A percentile compares a stretch with the other conserved stretches of the same genome.
Evolutionary conservation across 2,797 vertebrate species (phyloP).

Genomic region (Pelochelys cantorii): DNA sequence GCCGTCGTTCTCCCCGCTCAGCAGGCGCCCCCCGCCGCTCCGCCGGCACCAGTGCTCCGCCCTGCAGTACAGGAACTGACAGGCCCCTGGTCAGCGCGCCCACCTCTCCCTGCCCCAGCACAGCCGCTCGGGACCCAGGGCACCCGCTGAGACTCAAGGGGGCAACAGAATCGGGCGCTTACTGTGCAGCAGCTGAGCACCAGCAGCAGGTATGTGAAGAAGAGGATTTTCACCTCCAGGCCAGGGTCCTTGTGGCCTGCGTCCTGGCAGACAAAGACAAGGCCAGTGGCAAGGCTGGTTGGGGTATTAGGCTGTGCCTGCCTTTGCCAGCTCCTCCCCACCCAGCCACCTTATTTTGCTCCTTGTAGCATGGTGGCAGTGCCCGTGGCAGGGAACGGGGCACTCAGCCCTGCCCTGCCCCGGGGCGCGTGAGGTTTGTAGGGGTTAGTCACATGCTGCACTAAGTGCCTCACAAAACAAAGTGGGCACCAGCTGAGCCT

Average conservation of each 20-base stretch:
- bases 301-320: fast-evolving
- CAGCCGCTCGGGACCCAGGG: not conserved
- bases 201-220: constrained; percentile 76
- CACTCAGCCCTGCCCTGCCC: too few species aligned
- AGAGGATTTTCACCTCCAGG: constrained; percentile 66
- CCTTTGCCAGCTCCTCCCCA: fast-evolving
- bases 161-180: constrained; percentile 10
- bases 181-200: constrained; percentile 83
- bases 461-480: not conserved
- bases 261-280: not conserved
- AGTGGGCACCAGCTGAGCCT: not conserved
- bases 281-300: not conserved
- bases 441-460: not conserved
- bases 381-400: too few species aligned
- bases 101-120: fast-evolving
- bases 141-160: not conserved
- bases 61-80: constrained; percentile 83
- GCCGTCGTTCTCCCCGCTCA: constrained; percentile 72
- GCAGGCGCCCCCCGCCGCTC: constrained; percentile 64
- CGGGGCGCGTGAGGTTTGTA: fast-evolving
- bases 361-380: not conserved
- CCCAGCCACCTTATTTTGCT: not conserved
- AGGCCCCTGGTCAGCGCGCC: fast-evolving
- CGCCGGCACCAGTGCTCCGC: constrained; percentile 77
- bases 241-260: constrained; percentile 57